phyloP scores from a whole-genome alignment of 2,113 vertebrate genomes.

The Carassius auratus region DNA sequence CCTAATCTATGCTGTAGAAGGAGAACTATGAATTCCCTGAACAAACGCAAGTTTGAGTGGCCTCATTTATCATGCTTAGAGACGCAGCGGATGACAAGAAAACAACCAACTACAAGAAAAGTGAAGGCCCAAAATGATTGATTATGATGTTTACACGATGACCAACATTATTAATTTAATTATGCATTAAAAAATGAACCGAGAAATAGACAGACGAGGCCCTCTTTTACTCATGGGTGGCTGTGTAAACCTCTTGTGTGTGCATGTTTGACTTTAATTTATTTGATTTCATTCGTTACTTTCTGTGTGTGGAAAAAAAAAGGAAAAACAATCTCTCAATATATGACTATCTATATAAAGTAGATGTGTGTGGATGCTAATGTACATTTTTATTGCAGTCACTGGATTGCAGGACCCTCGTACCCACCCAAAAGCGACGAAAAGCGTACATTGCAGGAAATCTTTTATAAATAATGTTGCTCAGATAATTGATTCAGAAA shows the following conservation, averaged over 20 bases:
- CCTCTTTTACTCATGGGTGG: constrained; percentile 74
- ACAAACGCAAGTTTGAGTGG: constrained; percentile 75
- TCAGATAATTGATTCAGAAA: constrained; percentile 68
- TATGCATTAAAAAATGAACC: constrained; percentile 83
- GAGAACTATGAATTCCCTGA: constrained; percentile 71
- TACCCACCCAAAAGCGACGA: constrained; percentile 67
- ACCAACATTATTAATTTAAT: constrained; percentile 85
- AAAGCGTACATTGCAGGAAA: constrained; percentile 70
- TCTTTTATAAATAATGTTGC: constrained; percentile 65
- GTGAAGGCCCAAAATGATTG: constrained; percentile 77
- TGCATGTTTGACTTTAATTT: constrained; percentile 85
- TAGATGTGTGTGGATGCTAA: constrained; percentile 71
- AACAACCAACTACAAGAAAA: constrained; percentile 67
- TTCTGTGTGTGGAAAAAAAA: constrained; percentile 77
- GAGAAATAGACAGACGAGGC: constrained; percentile 74
- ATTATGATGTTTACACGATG: constrained; percentile 85
- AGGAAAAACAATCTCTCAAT: constrained; percentile 76
- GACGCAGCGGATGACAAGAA: constrained; percentile 67
- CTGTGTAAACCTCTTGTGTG: constrained; percentile 82
- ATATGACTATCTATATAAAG: constrained; percentile 67
- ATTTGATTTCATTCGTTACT: constrained; percentile 75
- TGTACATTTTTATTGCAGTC: constrained; percentile 70
- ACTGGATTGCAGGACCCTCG: constrained; percentile 66
- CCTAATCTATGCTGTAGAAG: constrained; percentile 63
- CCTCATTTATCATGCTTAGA: constrained; percentile 75